Base-by-base conservation (phyloP, 2,888 invertebrate species). In the Actias luna region DNA sequence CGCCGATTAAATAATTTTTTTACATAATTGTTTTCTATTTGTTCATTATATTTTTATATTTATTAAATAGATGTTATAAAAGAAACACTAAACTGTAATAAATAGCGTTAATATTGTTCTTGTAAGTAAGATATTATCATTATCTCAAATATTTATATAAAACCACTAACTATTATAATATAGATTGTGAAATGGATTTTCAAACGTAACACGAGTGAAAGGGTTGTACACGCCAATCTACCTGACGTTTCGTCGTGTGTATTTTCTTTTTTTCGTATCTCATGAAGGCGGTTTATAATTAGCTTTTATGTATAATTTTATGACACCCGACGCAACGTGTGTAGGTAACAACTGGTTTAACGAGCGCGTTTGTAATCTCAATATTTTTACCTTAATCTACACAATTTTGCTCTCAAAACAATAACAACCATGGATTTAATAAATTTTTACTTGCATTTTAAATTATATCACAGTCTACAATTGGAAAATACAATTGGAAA, bases 241-340 rank as follows among this genome's bases (percentile, higher is more conserved):
- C 42, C n/a, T 39, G 18, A 22, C 50, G 52, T 59, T 33, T 27
- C 52, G 14, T 7, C 64, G 65, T 61, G 33, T 65, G 58, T 46
- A 59, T 67, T 66, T 69, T 69, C 67, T 71, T 70, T 67, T 73
- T 69, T 66, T 61, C 60, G 64, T 65, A 64, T 72, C 65, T 62
- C 52, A 59, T 55, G 76, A 75, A 73, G 77, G 75, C 67, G 73
- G 70, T 69, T 78, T 89, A 89, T 88, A 88, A 88, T 89, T 89
- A 88, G 84, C 78, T 81, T 84, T 85, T 84, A 87, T 85, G 85
- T 80, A 72, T 80, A 73, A 78, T 84, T 89, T 89, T 89, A 89
- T 87, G 83, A 85, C 84, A 85, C 85, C 83, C 84, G 81, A 88
- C 83, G 82, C 78, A 79, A 79, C 77, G 76, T 65, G 77, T 80